Evolutionary conservation across 2,113 vertebrate genomes (phyloP).

Genomic region (Crotophaga sulcirostris): DNA sequence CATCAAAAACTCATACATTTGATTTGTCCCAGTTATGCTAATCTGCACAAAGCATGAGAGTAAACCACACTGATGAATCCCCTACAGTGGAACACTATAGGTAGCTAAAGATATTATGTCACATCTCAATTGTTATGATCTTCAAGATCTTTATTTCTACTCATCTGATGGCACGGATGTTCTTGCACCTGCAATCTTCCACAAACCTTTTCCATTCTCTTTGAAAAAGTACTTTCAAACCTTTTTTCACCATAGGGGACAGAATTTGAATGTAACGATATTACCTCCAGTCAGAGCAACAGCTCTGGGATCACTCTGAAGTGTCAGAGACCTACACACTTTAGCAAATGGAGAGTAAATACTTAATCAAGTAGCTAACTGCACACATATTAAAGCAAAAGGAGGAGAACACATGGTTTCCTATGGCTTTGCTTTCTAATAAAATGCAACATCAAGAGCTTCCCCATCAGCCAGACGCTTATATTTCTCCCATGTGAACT

Average conservation of each 20-base stretch:
- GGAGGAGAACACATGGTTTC: not conserved
- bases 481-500: not conserved
- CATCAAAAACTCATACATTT: not conserved
- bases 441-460: not conserved
- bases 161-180: not conserved
- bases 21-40: not conserved
- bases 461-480: not conserved
- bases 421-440: not conserved
- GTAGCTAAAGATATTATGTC: too few species aligned
- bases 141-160: not conserved
- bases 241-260: rapidly evolving
- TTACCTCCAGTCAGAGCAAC: not conserved
- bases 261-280: not conserved
- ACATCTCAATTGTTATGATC: not conserved
- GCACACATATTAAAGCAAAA: not conserved
- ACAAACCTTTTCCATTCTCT: not conserved
- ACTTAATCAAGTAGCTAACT: not conserved
- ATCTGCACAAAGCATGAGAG: not conserved
- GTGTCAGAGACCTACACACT: not conserved
- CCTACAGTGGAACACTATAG: not conserved
- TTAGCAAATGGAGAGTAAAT: not conserved
- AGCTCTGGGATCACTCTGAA: not conserved
- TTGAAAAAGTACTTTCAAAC: not conserved
- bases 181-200: not conserved
- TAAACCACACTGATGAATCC: not conserved